These are phyloP conservation scores for Trichosurus vulpecula DNA, from an alignment of 2,797 vertebrate species.

Conservation along the genomic window DNA sequence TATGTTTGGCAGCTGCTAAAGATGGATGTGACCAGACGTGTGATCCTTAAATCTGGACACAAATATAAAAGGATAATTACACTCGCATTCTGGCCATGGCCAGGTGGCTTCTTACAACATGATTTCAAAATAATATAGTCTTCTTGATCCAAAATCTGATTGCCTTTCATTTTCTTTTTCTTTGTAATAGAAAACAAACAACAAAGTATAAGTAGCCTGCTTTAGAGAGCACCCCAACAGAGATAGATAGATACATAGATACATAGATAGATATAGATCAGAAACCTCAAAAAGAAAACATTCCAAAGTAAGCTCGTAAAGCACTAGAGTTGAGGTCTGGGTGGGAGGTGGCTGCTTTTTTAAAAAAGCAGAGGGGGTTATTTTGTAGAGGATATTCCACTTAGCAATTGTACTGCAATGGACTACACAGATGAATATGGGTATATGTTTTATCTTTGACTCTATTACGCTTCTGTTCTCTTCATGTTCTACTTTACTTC, in stretches of 20 bases:
- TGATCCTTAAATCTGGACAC: not conserved
- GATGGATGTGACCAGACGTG: not conserved
- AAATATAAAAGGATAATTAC: not conserved
- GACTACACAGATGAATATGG: not conserved
- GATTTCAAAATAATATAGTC: constrained; percentile 13
- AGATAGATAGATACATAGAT: not conserved
- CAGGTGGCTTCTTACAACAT: not conserved
- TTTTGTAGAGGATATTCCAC: not conserved
- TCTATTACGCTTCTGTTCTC: not conserved
- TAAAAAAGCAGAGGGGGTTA: not conserved
- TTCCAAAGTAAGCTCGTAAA: not conserved
- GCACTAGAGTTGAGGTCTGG: not conserved
- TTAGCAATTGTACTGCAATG: not conserved
- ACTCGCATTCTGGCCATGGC: not conserved
- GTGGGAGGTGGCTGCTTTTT: not conserved
- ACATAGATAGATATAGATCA: not conserved
- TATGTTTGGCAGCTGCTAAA: not conserved
- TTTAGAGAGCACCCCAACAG: not conserved
- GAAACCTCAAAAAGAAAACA: not conserved
- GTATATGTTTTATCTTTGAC: not conserved
- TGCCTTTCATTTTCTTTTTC: not conserved
- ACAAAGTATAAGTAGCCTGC: not conserved
- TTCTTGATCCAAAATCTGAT: not conserved
- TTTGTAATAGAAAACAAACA: not conserved
- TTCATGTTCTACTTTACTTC: not conserved